Evolutionary conservation across 1,140 invertebrate genomes (phyloP).

Genomic region (Caenorhabditis latens): DNA sequence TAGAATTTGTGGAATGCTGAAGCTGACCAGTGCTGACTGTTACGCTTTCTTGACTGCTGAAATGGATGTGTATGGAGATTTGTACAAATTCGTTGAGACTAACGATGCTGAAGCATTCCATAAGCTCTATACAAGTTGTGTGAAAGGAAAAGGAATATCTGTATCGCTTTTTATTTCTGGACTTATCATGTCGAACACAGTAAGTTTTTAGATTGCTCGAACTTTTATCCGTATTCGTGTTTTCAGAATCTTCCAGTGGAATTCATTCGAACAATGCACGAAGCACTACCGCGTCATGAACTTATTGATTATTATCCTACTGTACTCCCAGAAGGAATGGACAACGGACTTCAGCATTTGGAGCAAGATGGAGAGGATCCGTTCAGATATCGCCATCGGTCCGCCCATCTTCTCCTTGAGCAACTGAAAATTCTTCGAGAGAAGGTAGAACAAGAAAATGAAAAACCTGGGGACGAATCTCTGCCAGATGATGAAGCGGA

Average conservation of each 20-base stretch:
- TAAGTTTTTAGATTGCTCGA: not conserved
- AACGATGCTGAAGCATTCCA: conserved; percentile 1
- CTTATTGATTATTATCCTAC: conserved; percentile 62
- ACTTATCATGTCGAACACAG: conserved; percentile 6
- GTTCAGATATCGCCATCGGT: conserved; percentile 56
- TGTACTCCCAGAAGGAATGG: conserved; percentile 56
- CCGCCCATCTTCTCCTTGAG: not conserved
- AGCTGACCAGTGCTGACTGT: not conserved
- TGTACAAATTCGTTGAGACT: conserved; percentile 17
- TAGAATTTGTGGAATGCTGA: conserved; percentile 10
- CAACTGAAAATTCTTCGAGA: not conserved
- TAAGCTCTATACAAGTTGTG: conserved; percentile 25
- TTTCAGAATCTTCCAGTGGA: conserved; percentile 34
- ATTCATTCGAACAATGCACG: conserved; percentile 56
- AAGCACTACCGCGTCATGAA: conserved; percentile 60
- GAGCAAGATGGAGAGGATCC: conserved; percentile 62
- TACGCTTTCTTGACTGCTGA: conserved; percentile 23
- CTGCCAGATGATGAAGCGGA: too few relatives aligned
- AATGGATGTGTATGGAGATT: conserved; percentile 34
- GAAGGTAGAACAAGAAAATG: not conserved
- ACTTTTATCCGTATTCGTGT: not conserved
- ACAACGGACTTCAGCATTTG: conserved; percentile 57
- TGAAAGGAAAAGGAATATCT: conserved; percentile 42
- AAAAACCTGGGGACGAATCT: not conserved
- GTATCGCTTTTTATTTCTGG: conserved; percentile 53